Base-by-base conservation (phyloP, 2,113 vertebrate species). In the Bothrops jararaca region DNA sequence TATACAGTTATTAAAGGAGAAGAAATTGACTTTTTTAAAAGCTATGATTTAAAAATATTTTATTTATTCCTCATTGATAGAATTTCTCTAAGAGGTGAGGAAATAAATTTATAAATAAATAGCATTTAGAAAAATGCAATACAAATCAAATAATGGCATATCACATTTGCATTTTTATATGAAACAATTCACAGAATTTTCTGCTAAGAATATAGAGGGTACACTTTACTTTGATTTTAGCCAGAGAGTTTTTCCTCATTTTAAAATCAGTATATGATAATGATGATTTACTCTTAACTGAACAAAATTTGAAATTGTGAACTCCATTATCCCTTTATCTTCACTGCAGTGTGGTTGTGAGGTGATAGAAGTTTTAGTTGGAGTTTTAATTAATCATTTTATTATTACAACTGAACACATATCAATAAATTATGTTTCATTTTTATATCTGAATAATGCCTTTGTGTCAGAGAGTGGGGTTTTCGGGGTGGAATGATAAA, bases 121-220 rank as follows among this genome's bases (percentile, higher is more conserved):
- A 86, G 85, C 57, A 48, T 64, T 85, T 93, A 94, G 39, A 29
- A 42, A 95, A 74, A 85, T 88, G 6, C 86, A 60, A 4, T 90
- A 90, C 34, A 94, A 93, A 92, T 57, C 92, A 69, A 89, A 92
- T 29, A 92, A 69, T 88, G 24, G 86, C n/a, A 86, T 18, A 56
- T 42, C 50, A 39, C 34, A 9, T 23, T 26, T 90, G 45, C 5
- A 52, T 90, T 69, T 57, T 91, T 91, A 15, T 91, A 52, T 91
- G 56, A 18, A 56, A 45, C 45, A 52, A 91, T 53, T 12, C 22
- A 52, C 15, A 53, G 58, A 29, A 87, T 34, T 12, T 60, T 57
- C 24, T 91, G 54, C 15, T 50, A n/a, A 22, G 23, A 60, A 29
- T 57, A 20, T 23, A 60, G 69, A 7, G 29, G 26, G 13, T 15